Evolutionary conservation across 1,140 invertebrate genomes (phyloP).

Genomic region (Drosophila bocki): DNA sequence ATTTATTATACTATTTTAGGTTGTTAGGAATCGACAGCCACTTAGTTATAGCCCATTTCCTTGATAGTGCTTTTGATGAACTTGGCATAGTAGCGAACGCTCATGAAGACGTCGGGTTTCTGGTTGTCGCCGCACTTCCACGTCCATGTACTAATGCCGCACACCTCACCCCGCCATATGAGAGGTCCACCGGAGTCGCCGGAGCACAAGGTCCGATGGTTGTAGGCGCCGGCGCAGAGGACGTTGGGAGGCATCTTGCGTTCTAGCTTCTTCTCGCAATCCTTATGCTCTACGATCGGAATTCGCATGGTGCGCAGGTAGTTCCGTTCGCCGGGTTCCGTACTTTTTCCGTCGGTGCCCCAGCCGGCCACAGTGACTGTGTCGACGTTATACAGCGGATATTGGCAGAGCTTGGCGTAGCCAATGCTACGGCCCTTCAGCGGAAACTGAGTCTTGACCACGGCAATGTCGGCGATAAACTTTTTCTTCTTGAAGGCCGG

Average conservation of each 20-base stretch:
- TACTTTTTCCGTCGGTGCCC: background rate
- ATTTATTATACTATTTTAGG: too few relatives aligned
- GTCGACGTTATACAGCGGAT: background rate
- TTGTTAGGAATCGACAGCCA: too few relatives aligned
- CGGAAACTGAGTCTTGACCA: conserved; percentile 3
- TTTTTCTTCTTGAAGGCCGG: conserved; percentile 12
- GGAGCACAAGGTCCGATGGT: conserved; percentile 25
- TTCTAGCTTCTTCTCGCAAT: conserved; percentile 20
- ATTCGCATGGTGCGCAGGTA: conserved; percentile 5
- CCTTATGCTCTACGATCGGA: background rate
- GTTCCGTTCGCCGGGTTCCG: background rate
- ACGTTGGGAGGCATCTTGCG: conserved; percentile 32
- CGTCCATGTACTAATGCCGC: conserved; percentile 50
- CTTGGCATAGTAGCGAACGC: conserved; percentile 26
- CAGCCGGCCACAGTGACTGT: conserved; percentile 43
- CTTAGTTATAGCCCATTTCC: background rate
- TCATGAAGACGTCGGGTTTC: conserved; percentile 54
- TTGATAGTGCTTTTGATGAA: conserved; percentile 34
- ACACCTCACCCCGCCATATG: conserved; percentile 29
- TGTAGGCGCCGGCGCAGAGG: conserved; percentile 39
- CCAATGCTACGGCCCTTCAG: conserved; percentile 6
- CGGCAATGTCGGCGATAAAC: conserved; percentile 56
- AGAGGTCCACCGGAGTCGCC: conserved; percentile 59
- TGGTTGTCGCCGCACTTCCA: conserved; percentile 22
- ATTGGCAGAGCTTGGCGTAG: conserved; percentile 26